phyloP scores from a whole-genome alignment of 2,797 vertebrate species.

The Podarcis siculus region DNA sequence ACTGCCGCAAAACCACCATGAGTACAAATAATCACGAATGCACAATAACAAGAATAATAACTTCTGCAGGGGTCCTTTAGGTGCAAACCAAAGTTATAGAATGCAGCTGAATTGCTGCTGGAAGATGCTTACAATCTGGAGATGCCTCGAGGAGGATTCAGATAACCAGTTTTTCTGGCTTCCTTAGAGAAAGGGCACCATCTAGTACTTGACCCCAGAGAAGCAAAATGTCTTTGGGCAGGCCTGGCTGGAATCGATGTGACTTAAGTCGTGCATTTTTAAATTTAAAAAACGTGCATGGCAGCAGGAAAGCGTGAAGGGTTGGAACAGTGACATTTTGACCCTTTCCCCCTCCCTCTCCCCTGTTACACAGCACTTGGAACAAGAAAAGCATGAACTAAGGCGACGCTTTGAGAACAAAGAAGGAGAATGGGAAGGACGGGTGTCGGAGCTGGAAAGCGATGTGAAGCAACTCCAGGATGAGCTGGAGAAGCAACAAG shows the following conservation, averaged over 20 bases:
- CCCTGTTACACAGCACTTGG: slow-evolving; percentile 84
- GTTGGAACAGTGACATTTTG: neutral
- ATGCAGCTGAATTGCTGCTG: too few species aligned
- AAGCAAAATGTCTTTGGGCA: too few species aligned
- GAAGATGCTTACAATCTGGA: too few species aligned
- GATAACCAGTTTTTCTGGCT: too few species aligned
- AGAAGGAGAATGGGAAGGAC: slow-evolving; percentile 97
- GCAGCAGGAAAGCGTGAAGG: neutral
- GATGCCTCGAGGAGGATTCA: too few species aligned
- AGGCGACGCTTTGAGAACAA: slow-evolving; percentile 91
- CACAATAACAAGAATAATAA: too few species aligned
- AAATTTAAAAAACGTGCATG: neutral
- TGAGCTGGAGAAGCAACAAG: slow-evolving; percentile 92
- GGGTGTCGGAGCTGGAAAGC: slow-evolving; percentile 94
- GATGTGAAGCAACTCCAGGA: slow-evolving; percentile 95
- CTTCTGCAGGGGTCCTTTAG: too few species aligned
- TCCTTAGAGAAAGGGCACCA: too few species aligned
- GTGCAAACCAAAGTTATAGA: too few species aligned
- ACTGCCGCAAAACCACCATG: too few species aligned
- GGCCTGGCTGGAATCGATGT: neutral
- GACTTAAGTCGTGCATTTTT: neutral
- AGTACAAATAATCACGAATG: too few species aligned
- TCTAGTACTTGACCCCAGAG: too few species aligned
- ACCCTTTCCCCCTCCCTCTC: slow-evolving; percentile 30
- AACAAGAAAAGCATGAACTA: slow-evolving; percentile 96